A percentile compares a stretch with the other conserved stretches of the same genome.
phyloP scores from a whole-genome alignment of 2,888 invertebrate genomes.

The Argyra leucocephala region DNA sequence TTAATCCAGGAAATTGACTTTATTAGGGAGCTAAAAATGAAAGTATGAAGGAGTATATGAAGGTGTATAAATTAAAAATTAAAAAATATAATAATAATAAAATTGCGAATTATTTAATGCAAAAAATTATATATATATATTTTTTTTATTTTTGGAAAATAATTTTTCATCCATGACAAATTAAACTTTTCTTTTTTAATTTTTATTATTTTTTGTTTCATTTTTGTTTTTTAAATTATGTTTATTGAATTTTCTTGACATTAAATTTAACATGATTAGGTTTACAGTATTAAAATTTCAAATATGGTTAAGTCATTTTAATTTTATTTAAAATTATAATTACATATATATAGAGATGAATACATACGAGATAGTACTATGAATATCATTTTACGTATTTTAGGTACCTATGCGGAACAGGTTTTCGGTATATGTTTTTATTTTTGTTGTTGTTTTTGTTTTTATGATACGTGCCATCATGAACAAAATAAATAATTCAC shows the following conservation, averaged over 20 bases:
- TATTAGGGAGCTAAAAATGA: neutral
- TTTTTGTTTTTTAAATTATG: no score
- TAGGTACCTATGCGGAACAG: neutral
- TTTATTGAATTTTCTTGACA: no score
- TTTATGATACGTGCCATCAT: neutral
- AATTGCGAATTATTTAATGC: conserved; percentile 1
- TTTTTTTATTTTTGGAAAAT: neutral
- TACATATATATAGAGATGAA: no score
- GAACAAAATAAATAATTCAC: neutral
- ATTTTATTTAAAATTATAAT: no score
- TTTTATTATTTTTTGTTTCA: neutral
- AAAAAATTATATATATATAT: no score
- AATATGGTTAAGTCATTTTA: no score
- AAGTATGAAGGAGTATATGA: neutral
- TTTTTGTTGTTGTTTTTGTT: no score
- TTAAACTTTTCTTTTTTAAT: neutral
- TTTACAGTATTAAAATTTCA: no score
- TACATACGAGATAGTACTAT: no score
- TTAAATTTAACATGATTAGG: no score
- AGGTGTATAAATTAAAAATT: neutral
- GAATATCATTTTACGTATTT: neutral
- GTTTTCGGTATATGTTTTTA: neutral
- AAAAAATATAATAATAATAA: neutral
- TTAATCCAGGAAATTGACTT: neutral
- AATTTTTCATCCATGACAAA: neutral